Percentiles rank a stretch among this genome's conserved stretches.
Conservation (phyloP, 35 echinoderm and acorn worm species). For the Apostichopus californicus region DNA sequence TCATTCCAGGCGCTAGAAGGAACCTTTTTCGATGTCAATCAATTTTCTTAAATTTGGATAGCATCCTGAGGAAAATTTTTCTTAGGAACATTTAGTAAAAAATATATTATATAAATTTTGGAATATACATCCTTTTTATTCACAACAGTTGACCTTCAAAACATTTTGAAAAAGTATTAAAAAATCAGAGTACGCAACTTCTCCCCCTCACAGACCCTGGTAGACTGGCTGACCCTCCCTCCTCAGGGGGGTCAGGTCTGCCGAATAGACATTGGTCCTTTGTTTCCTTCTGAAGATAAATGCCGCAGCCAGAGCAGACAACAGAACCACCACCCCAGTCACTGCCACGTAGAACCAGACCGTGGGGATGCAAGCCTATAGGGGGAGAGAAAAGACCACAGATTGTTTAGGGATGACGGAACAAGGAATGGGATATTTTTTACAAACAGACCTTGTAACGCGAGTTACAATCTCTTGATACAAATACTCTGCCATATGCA, state of each 20-base stretch:
- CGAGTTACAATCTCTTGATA: too few relatives aligned
- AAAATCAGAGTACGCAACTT: background rate
- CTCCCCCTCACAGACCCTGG: slow-evolving; percentile 20
- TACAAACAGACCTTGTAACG: too few relatives aligned
- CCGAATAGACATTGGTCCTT: slow-evolving; percentile 6
- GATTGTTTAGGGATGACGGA: background rate
- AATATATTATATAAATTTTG: background rate
- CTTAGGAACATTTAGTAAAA: background rate
- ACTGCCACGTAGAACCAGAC: background rate
- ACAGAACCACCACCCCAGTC: background rate
- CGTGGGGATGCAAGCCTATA: slow-evolving; percentile 23
- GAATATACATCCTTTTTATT: background rate
- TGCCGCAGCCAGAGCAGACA: background rate
- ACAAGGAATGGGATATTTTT: too few relatives aligned
- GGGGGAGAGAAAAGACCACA: background rate
- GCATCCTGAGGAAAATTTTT: background rate
- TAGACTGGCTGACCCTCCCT: slow-evolving; percentile 18
- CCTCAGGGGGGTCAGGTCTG: slow-evolving; percentile 26
- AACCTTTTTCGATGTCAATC: too few relatives aligned
- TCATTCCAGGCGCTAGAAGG: too few relatives aligned
- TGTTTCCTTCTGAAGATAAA: background rate
- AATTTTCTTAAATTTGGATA: background rate
- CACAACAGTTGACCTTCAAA: background rate
- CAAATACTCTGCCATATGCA: too few relatives aligned
- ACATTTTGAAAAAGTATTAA: background rate